A percentile compares a stretch with the other conserved stretches of the same genome.
Evolutionary conservation across 2,797 vertebrate genomes (phyloP).

Genomic region (Setipinna tenuifilis): DNA sequence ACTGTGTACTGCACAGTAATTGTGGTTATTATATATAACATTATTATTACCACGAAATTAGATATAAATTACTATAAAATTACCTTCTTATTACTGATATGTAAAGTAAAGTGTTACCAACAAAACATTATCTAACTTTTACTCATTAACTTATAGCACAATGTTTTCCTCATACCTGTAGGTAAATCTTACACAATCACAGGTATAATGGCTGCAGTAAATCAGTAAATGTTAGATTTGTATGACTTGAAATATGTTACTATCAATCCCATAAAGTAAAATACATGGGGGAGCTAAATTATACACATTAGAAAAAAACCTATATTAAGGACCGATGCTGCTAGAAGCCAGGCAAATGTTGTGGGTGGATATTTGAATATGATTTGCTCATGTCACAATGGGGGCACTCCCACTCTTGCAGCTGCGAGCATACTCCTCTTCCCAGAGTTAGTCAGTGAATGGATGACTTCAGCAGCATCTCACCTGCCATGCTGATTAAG

Average conservation of each 20-base stretch:
- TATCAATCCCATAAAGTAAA: neutral
- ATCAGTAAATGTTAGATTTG: neutral
- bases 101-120: too few relatives aligned
- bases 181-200: neutral
- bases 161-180: neutral
- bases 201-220: neutral
- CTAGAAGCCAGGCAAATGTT: conserved; percentile 83
- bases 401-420: conserved; percentile 46
- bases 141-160: neutral
- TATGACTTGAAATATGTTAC: neutral
- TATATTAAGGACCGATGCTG: conserved; percentile 68
- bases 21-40: too few relatives aligned
- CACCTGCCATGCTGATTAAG: conserved; percentile 19
- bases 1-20: too few relatives aligned
- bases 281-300: neutral
- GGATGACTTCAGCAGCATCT: neutral
- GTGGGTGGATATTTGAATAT: conserved; percentile 89
- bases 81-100: too few relatives aligned
- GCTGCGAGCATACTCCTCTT: conserved; percentile 48
- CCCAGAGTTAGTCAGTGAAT: conserved; percentile 33
- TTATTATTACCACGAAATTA: too few relatives aligned
- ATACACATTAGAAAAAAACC: neutral
- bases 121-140: neutral
- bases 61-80: too few relatives aligned
- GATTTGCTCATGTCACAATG: conserved; percentile 78